phyloP scores from a whole-genome alignment of 2,113 vertebrate species.

The Opisthocomus hoazin region DNA sequence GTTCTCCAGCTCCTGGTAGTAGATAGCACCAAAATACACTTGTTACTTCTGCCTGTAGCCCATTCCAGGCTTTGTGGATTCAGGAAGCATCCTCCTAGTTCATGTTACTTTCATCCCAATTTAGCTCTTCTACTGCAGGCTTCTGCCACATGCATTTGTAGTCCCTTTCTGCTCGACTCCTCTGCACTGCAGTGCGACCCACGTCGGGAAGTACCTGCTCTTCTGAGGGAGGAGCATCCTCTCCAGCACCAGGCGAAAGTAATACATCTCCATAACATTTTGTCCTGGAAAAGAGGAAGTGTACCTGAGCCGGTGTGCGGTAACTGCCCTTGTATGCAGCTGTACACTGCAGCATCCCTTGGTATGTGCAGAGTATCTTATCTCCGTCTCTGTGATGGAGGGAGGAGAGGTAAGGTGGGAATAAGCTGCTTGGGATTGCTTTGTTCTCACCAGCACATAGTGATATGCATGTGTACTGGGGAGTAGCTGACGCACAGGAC shows the following conservation, averaged over 20 bases:
- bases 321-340: background rate
- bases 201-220: rapidly evolving
- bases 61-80: background rate
- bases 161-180: background rate
- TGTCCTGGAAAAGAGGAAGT: rapidly evolving
- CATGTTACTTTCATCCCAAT: background rate
- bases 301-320: background rate
- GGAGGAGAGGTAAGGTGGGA: background rate
- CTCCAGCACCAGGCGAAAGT: background rate
- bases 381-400: background rate
- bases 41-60: background rate
- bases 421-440: background rate
- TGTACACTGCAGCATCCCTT: background rate
- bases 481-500: background rate
- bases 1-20: background rate
- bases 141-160: background rate
- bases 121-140: background rate
- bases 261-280: background rate
- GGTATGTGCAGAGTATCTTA: rapidly evolving
- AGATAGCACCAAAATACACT: background rate
- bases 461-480: rapidly evolving
- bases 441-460: background rate
- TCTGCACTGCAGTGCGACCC: rapidly evolving
- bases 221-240: background rate
- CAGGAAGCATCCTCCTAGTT: background rate